Evolutionary conservation across 2,888 invertebrate genomes (phyloP), one percentile per base, ranked within the genome.

Genomic region (Meteorus colon): DNA sequence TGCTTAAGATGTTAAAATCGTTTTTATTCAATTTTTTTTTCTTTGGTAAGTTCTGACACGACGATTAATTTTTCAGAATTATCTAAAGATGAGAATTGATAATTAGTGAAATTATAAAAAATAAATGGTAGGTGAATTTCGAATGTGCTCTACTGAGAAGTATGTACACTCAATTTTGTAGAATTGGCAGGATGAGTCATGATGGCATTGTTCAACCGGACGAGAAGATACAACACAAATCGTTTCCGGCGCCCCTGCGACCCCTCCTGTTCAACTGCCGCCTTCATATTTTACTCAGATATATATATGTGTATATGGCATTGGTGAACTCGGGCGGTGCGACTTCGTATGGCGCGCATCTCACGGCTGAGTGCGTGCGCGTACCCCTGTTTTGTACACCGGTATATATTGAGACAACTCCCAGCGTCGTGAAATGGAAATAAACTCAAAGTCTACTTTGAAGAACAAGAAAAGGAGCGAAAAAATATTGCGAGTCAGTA

Each of bases 161-260:
- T 83, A 84, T 81, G 81, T 81, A 73, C 80, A 80, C 79, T 76
- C 79, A 72, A 80, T 83, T 84, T 82, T 81, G 82, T 81, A 81
- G 84, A 83, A 82, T 84, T 80, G 81, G 81, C 82, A 73, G 81
- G 82, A 86, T 87, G 87, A 86, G 82, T 87, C 87, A 87, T 83
- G 79, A 80, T 77, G 78, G 85, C 81, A 85, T 86, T 86, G 84
- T 86, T 83, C 83, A 81, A 81, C 84, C 84, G 86, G 85, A 86
- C 85, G 85, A 83, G 78, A 77, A 74, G 73, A 70, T 66, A 85
- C 82, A 84, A 82, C 86, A 83, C 86, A 86, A 87, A 87, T 87
- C 86, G 85, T 84, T 87, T 87, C 87, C 87, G 86, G 87, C 84
- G 84, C 74, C 62, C 55, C 69, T 31, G 60, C 34, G 65, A 70